Evolutionary conservation across 1,140 invertebrate genomes (phyloP), one percentile per base, ranked within the genome.

Genomic region (Drosophila mauritiana): DNA sequence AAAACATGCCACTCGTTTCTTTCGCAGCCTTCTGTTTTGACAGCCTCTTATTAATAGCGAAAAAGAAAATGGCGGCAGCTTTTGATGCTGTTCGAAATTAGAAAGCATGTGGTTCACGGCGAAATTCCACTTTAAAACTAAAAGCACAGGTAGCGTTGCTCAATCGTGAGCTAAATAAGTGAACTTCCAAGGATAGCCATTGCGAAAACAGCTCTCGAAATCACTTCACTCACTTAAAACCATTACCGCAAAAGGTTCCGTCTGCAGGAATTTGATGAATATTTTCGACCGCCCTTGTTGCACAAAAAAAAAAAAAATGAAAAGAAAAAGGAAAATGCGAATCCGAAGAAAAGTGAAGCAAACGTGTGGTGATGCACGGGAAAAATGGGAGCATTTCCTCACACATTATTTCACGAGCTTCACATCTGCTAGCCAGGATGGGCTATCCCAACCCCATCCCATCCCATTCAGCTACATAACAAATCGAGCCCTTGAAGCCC

Each of bases 271-370:
- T 65, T 55, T 46, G 51, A 27, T 64, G 36, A 56, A 64, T 55
- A 55, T 46, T 75, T 78, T 36, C 42, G 34, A 22, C 31, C 20
- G 39, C 42, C 57, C 63, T 57, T 48, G 61, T 64, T 42, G 48
- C 43, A 63, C 53, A 45, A 55, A 11, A 57, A 55, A 63, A 43
- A 43, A 20, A 43, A 43, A 20, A 4, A 39, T 20, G 20, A 20
- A 20, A 20, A 20, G 20, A 1, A 20, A 27, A 11, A 17, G 20
- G 13, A 61, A 52, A 48, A 31, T 43, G 12, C 13, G 46, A 31
- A 61, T 49, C 11, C 36, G 15, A 65, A 31, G 54, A 72, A 62
- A 72, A 57, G 40, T 69, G 55, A 42, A 22, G 37, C 57, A 54
- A 22, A 20, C 20, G 51, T 36, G 31, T 53, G 31, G 31, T 31